These are phyloP conservation scores for Piaya cayana DNA, from an alignment of 2,113 vertebrate genomes.

Conservation along the genomic window DNA sequence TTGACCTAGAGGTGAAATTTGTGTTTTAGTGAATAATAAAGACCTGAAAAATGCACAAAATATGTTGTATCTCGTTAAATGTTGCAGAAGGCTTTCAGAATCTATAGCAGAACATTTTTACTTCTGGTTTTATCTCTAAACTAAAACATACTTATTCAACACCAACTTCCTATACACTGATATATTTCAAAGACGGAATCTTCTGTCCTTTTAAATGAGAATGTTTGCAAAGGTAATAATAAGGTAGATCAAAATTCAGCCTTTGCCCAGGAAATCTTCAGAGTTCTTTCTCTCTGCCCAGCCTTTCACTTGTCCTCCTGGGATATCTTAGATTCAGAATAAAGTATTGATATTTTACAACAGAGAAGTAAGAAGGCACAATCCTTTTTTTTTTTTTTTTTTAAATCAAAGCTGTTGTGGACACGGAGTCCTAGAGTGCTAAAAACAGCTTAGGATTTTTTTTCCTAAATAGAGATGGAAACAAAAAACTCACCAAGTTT, in stretches of 20 bases:
- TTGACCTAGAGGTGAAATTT: not conserved
- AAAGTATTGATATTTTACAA: slow-evolving; percentile 55
- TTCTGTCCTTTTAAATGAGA: slow-evolving; percentile 8
- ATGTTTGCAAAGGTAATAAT: slow-evolving; percentile 31
- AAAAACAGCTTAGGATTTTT: not conserved
- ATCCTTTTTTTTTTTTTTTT: not conserved
- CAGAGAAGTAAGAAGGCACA: slow-evolving; percentile 41
- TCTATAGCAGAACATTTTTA: not conserved
- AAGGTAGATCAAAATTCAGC: slow-evolving; percentile 6
- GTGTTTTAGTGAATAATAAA: not conserved
- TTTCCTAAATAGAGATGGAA: not conserved
- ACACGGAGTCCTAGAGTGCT: not conserved
- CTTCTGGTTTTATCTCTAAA: not conserved
- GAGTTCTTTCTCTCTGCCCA: slow-evolving; percentile 18
- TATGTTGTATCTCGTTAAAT: not conserved
- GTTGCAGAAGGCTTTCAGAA: not conserved
- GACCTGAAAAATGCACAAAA: not conserved
- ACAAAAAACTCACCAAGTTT: slow-evolving; percentile 16
- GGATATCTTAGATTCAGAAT: slow-evolving; percentile 44
- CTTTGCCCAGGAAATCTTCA: slow-evolving; percentile 10
- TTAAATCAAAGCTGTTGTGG: not conserved
- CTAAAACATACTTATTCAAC: not conserved
- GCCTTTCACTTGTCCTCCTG: slow-evolving; percentile 7
- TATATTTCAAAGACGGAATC: slow-evolving; percentile 7
- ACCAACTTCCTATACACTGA: not conserved